Base-by-base conservation (phyloP, 2,888 invertebrate species). In the Oscheius sp. region DNA sequence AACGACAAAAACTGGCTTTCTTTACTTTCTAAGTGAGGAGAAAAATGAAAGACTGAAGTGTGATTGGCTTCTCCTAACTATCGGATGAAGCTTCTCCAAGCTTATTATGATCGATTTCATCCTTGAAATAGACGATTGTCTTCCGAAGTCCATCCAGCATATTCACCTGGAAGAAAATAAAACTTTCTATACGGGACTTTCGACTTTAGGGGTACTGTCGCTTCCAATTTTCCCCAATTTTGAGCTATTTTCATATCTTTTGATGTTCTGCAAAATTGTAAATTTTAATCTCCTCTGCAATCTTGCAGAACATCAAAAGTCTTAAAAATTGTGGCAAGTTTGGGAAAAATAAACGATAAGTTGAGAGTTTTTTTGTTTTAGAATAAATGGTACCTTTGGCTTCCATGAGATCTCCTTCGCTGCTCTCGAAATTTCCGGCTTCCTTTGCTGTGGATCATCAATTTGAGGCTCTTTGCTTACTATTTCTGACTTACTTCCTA, bases 381-480 rank as follows among this genome's bases (percentile, higher is more conserved):
- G 4, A 27, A 8, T 10, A 57, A 57, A 57, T n/a, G n/a, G n/a
- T 25, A 94, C 93, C 90, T 92, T 93, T 8, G 98, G 97, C 84
- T 92, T 91, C 98, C 98, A 98, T 72, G 92, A 90, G 15, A 98
- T 89, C 84, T 92, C 90, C 70, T 91, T 91, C 84, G 92, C 92
- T 3, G 98, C 98, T 68, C 93, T 89, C 0, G 91, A 91, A 79
- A 99, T 99, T 87, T 97, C 95, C 0, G 98, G 98, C 79, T 92
- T 92, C 53, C 98, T 90, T 73, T 94, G 90, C 87, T 95, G 94
- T 0, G 98, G 98, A 89, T 99, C 98, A 87, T 98, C 98, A 87
- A 94, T 92, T 55, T 96, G 93, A 3, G 94, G 93, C 23, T 93
- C 92, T 72, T 92, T 90, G 81, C 93, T 92, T 23, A 92, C 90